phyloP scores from a whole-genome alignment of 1,140 invertebrate species.

The Tetranychus cinnabarinus region DNA sequence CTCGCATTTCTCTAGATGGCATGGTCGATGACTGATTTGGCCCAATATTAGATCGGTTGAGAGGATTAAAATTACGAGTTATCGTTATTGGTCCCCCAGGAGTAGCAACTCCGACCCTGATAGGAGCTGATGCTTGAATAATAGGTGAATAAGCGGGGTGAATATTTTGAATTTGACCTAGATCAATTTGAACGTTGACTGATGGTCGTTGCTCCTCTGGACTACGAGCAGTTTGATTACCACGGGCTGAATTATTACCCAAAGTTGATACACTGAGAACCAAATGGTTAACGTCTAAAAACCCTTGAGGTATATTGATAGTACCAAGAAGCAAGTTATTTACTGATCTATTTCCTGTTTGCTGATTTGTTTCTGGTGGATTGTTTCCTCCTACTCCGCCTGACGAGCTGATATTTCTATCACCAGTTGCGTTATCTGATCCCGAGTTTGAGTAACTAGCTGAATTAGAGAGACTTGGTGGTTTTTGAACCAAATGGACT shows the following conservation, averaged over 20 bases:
- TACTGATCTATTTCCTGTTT: background rate
- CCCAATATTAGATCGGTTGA: too few species aligned
- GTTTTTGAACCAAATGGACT: conserved; percentile 68
- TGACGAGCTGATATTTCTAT: background rate
- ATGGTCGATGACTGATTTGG: too few species aligned
- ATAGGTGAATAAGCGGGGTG: background rate
- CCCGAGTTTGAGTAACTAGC: conserved; percentile 21
- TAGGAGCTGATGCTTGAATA: background rate
- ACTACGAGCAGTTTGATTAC: background rate
- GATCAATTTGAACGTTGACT: conserved; percentile 24
- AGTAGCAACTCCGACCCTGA: background rate
- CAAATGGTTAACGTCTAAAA: conserved; percentile 20
- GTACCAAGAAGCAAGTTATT: conserved; percentile 20
- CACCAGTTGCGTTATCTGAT: background rate
- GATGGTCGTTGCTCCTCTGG: conserved; percentile 20
- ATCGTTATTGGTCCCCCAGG: background rate
- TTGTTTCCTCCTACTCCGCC: conserved; percentile 10
- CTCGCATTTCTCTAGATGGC: background rate
- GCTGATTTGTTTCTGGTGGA: background rate
- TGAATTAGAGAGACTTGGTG: conserved; percentile 30
- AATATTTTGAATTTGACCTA: conserved; percentile 16
- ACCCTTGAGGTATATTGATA: conserved; percentile 20
- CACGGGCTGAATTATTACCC: background rate
- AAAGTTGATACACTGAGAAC: conserved; percentile 18
- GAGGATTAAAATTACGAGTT: too few species aligned